Percentiles rank a stretch among this genome's conserved stretches.
Evolutionary conservation across 2,797 vertebrate genomes (phyloP).

Genomic region (Heterohyrax brucei): DNA sequence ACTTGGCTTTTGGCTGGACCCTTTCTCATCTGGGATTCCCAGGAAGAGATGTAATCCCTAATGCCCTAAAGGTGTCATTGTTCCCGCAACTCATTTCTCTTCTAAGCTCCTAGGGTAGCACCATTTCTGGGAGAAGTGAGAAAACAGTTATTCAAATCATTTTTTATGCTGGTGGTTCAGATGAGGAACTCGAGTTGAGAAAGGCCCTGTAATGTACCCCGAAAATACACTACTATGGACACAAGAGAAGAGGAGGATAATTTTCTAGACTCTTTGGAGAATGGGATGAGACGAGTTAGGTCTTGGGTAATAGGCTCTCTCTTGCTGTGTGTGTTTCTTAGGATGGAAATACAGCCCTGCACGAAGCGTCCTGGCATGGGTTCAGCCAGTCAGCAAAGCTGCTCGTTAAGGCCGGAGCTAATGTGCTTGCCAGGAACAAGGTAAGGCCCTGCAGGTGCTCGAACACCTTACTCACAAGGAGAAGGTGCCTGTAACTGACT

Average conservation of each 20-base stretch:
- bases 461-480: background rate
- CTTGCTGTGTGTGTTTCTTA: constrained; percentile 85
- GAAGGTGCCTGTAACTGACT: background rate
- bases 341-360: constrained; percentile 97
- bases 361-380: constrained; percentile 98
- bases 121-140: background rate
- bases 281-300: background rate
- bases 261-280: background rate
- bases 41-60: background rate
- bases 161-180: background rate
- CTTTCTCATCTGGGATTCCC: background rate
- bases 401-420: constrained; percentile 98
- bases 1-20: background rate
- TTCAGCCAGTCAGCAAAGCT: constrained; percentile 98
- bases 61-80: background rate
- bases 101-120: background rate
- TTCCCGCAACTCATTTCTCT: background rate
- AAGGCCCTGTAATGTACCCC: background rate
- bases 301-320: background rate
- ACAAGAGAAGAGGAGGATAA: background rate
- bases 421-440: constrained; percentile 98
- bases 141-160: background rate
- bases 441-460: constrained; percentile 89
- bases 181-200: background rate
- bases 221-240: background rate